Base-by-base conservation (phyloP, 2,888 invertebrate genomes). In the Leptopilina syphax region DNA sequence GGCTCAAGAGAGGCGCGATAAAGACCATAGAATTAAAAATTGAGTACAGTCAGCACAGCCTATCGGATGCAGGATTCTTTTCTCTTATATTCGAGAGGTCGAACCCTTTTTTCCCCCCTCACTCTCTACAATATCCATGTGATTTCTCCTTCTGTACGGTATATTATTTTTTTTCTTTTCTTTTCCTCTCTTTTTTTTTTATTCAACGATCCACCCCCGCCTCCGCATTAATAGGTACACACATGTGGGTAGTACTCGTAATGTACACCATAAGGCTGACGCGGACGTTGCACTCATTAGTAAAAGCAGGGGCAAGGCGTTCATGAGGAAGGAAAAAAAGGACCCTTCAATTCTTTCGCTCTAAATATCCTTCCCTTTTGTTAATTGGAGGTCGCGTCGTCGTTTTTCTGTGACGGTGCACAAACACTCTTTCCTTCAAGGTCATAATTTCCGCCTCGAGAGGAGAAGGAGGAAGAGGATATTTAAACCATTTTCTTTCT, bases 331-430 rank as follows among this genome's bases (percentile, higher is more conserved):
- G 81, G 82, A 80, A 80, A 82, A 81, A 83, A 83, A 86, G 85
- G 83, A 84, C 88, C 88, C 91, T 91, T 88, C 90, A 90, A 90
- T 91, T 90, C 88, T 91, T 89, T 89, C 88, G 90, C 90, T 89
- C 90, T 85, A 91, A 85, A 90, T 90, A 89, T 89, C 50, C 50
- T 10, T 80, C 57, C 85, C 86, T 88, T 87, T 87, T 87, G 90
- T 91, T 91, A 91, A 91, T 91, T 91, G 91, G 89, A 90, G 87
- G 87, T 88, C 88, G 86, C 83, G 87, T 88, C 88, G 86, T 83
- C 84, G 34, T 50, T 63, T 63, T 24, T 63, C 7, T 44, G 44
- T 44, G 63, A 63, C 63, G 63, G 8, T 63, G 63, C 63, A 24
- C 85, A 84, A 82, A 83, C 84, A 85, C 84, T 82, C 85, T 54